Evolutionary conservation across 2,888 invertebrate genomes (phyloP).

Genomic region (Molorchus minor): DNA sequence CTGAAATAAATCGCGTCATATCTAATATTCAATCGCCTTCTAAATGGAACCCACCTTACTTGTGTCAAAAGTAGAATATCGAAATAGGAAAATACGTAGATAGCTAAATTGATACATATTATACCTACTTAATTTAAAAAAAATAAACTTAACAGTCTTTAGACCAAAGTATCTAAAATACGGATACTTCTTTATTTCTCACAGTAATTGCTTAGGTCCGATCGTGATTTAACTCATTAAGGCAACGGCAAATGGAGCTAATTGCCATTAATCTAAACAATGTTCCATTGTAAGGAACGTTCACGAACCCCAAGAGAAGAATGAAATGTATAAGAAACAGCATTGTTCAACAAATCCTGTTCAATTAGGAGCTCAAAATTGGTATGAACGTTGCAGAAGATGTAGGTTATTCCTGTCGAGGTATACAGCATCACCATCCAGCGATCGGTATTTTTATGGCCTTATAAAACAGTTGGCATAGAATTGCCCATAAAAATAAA

Average conservation of each 20-base stretch:
- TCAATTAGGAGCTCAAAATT: too few species aligned
- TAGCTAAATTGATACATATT: too few species aligned
- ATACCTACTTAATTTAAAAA: too few species aligned
- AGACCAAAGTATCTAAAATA: too few species aligned
- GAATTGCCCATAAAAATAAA: constrained; percentile 16
- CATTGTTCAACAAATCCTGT: constrained; percentile 5
- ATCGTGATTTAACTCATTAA: constrained; percentile 23
- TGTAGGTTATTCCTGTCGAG: constrained; percentile 21
- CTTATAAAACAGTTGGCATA: constrained; percentile 8
- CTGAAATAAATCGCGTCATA: too few species aligned
- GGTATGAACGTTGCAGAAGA: too few species aligned
- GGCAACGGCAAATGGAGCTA: constrained; percentile 10
- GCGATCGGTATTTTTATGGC: constrained; percentile 4
- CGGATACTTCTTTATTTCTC: too few species aligned
- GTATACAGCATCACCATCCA: constrained; percentile 8
- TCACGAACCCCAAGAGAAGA: neutral
- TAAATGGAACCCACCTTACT: too few species aligned
- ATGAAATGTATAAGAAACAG: constrained; percentile 2
- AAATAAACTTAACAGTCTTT: too few species aligned
- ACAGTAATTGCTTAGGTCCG: constrained; percentile 3
- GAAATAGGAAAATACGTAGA: too few species aligned
- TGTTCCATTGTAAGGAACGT: constrained; percentile 11
- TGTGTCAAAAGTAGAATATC: too few species aligned
- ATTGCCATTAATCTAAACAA: constrained; percentile 20
- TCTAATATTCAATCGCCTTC: too few species aligned